phyloP scores from a whole-genome alignment of 2,888 invertebrate genomes.

The Parnassius glacialis region DNA sequence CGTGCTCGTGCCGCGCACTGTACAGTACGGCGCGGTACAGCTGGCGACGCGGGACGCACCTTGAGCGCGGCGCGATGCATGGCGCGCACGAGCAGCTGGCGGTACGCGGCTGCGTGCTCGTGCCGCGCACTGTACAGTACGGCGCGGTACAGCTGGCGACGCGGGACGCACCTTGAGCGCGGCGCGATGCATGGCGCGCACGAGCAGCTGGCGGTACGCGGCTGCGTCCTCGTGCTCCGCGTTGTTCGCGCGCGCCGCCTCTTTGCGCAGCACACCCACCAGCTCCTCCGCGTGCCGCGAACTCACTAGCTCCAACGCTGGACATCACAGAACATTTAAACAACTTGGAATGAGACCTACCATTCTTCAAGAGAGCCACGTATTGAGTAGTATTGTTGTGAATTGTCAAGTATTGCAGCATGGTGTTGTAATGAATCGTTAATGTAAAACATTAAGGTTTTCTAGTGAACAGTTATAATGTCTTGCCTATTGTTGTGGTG shows the following conservation, averaged over 20 bases:
- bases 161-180: conserved; percentile 93
- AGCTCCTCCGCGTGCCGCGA: conserved; percentile 97
- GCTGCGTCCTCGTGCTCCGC: conserved; percentile 97
- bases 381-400: neutral
- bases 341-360: no score
- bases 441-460: no score
- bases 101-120: conserved; percentile 97
- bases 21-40: conserved; percentile 78
- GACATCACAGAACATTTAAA: neutral
- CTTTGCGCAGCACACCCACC: conserved; percentile 93
- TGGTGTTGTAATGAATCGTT: no score
- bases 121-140: conserved; percentile 70
- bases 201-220: conserved; percentile 96
- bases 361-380: neutral
- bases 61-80: conserved; percentile 96
- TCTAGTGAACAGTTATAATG: no score
- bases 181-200: conserved; percentile 95
- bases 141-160: conserved; percentile 92
- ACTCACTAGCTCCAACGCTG: conserved; percentile 93
- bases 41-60: no score
- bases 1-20: no score
- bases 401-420: no score
- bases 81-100: conserved; percentile 85
- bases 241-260: conserved; percentile 93
- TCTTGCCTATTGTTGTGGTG: no score